phyloP scores from a whole-genome alignment of 2,888 invertebrate genomes.

The Phytoseiulus persimilis region DNA sequence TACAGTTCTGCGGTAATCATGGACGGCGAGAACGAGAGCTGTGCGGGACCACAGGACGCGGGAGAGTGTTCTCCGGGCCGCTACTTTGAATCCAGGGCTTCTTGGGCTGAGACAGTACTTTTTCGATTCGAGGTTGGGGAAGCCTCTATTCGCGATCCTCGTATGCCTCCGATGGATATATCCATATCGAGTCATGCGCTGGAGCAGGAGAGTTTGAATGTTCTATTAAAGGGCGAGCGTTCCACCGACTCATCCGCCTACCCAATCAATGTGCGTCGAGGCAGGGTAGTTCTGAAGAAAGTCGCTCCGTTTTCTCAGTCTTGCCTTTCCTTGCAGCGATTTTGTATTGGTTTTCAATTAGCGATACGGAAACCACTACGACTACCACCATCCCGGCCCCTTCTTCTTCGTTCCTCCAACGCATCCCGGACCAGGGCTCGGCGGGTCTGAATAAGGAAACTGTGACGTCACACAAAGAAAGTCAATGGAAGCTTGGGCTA shows the following conservation, averaged over 20 bases:
- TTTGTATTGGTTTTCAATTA: not conserved
- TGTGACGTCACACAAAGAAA: not conserved
- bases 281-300: not conserved
- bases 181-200: not conserved
- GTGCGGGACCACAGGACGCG: too few relatives aligned
- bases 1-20: too few relatives aligned
- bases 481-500: not conserved
- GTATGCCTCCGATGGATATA: too few relatives aligned
- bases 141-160: too few relatives aligned
- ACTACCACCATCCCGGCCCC: not conserved
- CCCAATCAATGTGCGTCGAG: not conserved
- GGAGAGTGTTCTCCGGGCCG: too few relatives aligned
- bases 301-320: not conserved
- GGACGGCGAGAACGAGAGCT: too few relatives aligned
- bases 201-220: not conserved
- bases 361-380: constrained; percentile 5
- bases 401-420: not conserved
- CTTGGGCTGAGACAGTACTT: too few relatives aligned
- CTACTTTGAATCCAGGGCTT: too few relatives aligned
- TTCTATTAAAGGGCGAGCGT: not conserved
- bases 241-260: not conserved
- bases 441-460: not conserved
- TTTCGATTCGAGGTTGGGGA: too few relatives aligned
- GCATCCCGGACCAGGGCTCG: not conserved
- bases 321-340: not conserved